A percentile compares a stretch with the other conserved stretches of the same genome.
phyloP scores from a whole-genome alignment of 2,797 vertebrate genomes.

The Gorsachius magnificus region DNA sequence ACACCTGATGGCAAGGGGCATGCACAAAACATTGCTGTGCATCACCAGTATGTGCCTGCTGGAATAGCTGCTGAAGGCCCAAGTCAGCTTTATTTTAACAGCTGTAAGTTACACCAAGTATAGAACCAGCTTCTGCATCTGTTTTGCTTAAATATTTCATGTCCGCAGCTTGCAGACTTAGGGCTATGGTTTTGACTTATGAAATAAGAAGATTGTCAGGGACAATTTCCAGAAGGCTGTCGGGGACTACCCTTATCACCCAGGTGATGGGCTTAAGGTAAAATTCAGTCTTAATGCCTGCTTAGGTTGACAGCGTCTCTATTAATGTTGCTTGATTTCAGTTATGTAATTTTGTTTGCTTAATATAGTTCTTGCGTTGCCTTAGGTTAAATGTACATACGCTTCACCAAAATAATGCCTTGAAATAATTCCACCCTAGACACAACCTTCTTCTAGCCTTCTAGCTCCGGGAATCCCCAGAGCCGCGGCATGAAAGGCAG shows the following conservation, averaged over 20 bases:
- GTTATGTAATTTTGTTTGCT: not conserved
- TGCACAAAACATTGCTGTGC: not conserved
- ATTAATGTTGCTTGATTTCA: not conserved
- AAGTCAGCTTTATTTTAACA: not conserved
- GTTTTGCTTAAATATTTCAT: not conserved
- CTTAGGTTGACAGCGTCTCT: not conserved
- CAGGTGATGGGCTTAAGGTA: not conserved
- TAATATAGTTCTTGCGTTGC: not conserved
- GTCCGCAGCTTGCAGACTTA: not conserved
- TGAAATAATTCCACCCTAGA: not conserved
- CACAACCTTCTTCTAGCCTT: not conserved
- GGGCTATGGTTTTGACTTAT: not conserved
- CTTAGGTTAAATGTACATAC: not conserved
- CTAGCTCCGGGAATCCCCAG: not conserved
- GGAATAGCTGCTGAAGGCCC: not conserved
- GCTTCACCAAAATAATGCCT: not conserved
- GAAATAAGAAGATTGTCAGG: not conserved
- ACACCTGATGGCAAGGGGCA: not conserved
- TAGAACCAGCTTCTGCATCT: not conserved
- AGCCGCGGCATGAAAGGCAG: not conserved
- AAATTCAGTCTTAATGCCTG: not conserved
- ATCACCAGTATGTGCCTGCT: not conserved
- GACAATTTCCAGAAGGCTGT: not conserved
- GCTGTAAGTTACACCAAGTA: not conserved
- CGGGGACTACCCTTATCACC: not conserved